A percentile compares a stretch with the other conserved stretches of the same genome.
These are phyloP conservation scores for Hemithea aestivaria DNA, from an alignment of 2,888 invertebrate genomes.

Conservation along the genomic window DNA sequence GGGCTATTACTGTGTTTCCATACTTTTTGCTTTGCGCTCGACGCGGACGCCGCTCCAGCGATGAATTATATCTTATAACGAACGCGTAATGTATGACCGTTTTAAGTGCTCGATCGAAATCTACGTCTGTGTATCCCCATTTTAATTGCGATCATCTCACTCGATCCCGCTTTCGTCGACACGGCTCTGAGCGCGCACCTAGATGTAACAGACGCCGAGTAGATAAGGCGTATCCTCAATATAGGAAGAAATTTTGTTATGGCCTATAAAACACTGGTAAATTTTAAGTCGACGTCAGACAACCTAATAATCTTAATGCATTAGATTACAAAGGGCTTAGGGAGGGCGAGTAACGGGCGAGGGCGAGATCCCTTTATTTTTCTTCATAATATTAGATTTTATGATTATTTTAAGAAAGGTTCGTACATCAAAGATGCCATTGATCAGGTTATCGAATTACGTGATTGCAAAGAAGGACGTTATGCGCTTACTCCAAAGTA, in stretches of 20 bases:
- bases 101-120: conserved; percentile 39
- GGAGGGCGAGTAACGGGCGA: conserved; percentile 38
- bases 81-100: conserved; percentile 35
- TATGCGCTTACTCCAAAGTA: too few relatives aligned
- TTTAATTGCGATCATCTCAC: conserved; percentile 30
- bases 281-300: conserved; percentile 55
- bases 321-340: conserved; percentile 63
- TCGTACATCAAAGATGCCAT: conserved; percentile 47
- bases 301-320: conserved; percentile 71
- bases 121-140: conserved; percentile 23
- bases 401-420: conserved; percentile 59
- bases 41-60: conserved; percentile 28
- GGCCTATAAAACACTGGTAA: conserved; percentile 41
- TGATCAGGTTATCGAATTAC: conserved; percentile 51
- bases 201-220: conserved; percentile 6
- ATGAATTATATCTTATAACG: conserved; percentile 46
- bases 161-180: conserved; percentile 6
- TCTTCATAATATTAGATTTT: conserved; percentile 60
- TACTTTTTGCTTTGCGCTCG: conserved; percentile 58
- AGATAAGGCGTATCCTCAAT: conserved; percentile 12
- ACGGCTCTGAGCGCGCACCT: conserved; percentile 3
- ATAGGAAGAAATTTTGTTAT: conserved; percentile 16
- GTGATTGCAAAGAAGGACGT: conserved; percentile 33
- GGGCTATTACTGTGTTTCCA: conserved; percentile 61
- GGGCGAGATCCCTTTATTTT: conserved; percentile 52